These are phyloP conservation scores for Synergus japonicus DNA, from an alignment of 2,888 invertebrate species.

Conservation along the genomic window DNA sequence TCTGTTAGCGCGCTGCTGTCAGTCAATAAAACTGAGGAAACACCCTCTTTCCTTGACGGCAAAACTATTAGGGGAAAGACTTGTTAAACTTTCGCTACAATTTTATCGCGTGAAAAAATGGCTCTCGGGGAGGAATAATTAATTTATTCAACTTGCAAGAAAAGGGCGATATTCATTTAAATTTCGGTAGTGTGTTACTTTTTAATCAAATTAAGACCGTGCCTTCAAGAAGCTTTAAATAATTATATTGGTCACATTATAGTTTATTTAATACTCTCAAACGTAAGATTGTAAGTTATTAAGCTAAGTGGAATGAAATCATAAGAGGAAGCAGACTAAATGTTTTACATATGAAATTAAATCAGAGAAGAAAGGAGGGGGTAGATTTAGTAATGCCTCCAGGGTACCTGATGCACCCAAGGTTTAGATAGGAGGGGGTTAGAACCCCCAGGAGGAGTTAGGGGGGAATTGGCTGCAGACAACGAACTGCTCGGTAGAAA, in stretches of 20 bases:
- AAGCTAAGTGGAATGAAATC: no score
- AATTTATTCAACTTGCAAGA: neutral
- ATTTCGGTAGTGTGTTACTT: neutral
- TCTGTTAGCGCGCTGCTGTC: slow-evolving; percentile 61
- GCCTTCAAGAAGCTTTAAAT: neutral
- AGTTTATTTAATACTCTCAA: neutral
- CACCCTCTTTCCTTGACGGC: slow-evolving; percentile 52
- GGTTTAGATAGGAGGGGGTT: slow-evolving; percentile 12
- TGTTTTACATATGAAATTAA: slow-evolving; percentile 18
- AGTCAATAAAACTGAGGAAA: slow-evolving; percentile 59
- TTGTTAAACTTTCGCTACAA: slow-evolving; percentile 26
- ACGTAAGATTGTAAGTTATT: no score
- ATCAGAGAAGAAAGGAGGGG: neutral
- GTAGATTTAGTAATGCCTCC: neutral
- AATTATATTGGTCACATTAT: neutral
- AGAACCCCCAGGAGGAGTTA: slow-evolving; percentile 19
- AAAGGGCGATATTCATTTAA: neutral
- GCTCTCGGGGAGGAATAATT: neutral
- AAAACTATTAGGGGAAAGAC: slow-evolving; percentile 16
- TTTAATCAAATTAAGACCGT: neutral
- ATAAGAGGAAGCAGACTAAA: neutral
- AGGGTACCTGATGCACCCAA: slow-evolving; percentile 28
- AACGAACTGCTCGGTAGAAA: slow-evolving; percentile 59
- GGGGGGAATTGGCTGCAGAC: slow-evolving; percentile 49
- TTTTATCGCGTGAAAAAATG: slow-evolving; percentile 1